Conservation (phyloP, 2,113 vertebrate genomes). For the Xerus inauris region DNA sequence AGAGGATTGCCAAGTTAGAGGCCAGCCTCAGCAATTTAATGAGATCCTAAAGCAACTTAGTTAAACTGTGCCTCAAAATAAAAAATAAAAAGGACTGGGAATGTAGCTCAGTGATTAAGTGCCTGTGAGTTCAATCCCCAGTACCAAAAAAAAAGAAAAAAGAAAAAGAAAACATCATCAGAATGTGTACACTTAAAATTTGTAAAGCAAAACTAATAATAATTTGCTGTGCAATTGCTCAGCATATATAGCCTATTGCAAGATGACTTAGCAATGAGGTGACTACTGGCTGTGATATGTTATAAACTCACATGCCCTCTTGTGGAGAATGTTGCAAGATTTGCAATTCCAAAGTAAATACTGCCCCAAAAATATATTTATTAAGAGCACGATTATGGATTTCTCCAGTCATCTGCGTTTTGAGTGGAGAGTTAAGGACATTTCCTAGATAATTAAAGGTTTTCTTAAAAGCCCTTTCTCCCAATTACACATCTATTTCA, state of each 20-base stretch:
- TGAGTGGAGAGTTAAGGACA: background rate
- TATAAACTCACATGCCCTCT: constrained; percentile 75
- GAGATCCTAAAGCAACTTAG: no score
- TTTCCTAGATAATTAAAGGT: constrained; percentile 61
- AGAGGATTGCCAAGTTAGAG: no score
- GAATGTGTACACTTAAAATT: background rate
- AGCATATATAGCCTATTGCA: background rate
- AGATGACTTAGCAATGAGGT: background rate
- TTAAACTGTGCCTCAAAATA: no score
- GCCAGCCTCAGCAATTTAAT: no score
- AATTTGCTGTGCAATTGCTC: background rate
- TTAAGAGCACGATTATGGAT: background rate
- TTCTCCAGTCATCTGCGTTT: constrained; percentile 30
- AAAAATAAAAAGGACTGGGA: no score
- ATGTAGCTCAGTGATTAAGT: no score
- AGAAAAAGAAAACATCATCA: no score
- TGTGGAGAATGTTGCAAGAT: constrained; percentile 59
- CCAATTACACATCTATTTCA: constrained; percentile 22
- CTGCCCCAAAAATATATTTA: background rate
- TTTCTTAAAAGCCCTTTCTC: constrained; percentile 49
- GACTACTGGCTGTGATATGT: background rate
- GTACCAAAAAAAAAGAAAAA: no score
- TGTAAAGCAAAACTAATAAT: background rate
- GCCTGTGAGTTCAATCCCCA: no score
- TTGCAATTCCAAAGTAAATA: constrained; percentile 38